A percentile compares a stretch with the other conserved stretches of the same genome.
phyloP scores from a whole-genome alignment of 1,140 invertebrate genomes.

The Diorhabda elongata region DNA sequence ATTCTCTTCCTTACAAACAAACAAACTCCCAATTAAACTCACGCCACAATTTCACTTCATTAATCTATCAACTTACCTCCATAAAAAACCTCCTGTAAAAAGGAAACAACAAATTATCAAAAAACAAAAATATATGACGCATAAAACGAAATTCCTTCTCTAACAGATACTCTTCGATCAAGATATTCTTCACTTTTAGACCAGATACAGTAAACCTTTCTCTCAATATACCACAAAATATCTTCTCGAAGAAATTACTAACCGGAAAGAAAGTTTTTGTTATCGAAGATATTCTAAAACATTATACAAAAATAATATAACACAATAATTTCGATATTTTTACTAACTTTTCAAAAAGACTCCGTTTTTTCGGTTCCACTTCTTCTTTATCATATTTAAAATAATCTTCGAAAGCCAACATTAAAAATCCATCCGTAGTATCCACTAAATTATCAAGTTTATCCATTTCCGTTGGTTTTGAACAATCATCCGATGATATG shows the following conservation, averaged over 20 bases:
- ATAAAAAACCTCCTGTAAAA: slow-evolving; percentile 58
- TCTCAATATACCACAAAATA: slow-evolving; percentile 48
- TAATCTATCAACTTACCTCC: slow-evolving; percentile 47
- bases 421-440: slow-evolving; percentile 38
- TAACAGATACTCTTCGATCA: slow-evolving; percentile 52
- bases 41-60: background rate
- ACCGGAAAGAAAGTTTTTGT: slow-evolving; percentile 36
- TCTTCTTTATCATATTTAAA: slow-evolving; percentile 23
- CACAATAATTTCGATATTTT: background rate
- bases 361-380: slow-evolving; percentile 2
- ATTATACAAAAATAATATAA: background rate
- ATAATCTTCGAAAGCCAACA: slow-evolving; percentile 37
- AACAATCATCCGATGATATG: slow-evolving; percentile 19
- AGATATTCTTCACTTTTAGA: slow-evolving; percentile 51
- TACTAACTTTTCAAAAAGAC: slow-evolving; percentile 31
- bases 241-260: slow-evolving; percentile 47
- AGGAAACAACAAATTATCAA: slow-evolving; percentile 59
- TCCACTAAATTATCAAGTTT: slow-evolving; percentile 38
- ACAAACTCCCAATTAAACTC: background rate
- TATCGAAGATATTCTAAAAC: slow-evolving; percentile 31
- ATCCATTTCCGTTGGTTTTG: slow-evolving; percentile 28
- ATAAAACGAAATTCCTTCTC: slow-evolving; percentile 51
- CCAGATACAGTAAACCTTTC: slow-evolving; percentile 50
- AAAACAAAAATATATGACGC: slow-evolving; percentile 60
- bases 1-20: background rate